A percentile compares a stretch with the other conserved stretches of the same genome.
These are phyloP conservation scores for Drosophila imparisetae DNA, from an alignment of 2,888 invertebrate genomes.

Conservation along the genomic window DNA sequence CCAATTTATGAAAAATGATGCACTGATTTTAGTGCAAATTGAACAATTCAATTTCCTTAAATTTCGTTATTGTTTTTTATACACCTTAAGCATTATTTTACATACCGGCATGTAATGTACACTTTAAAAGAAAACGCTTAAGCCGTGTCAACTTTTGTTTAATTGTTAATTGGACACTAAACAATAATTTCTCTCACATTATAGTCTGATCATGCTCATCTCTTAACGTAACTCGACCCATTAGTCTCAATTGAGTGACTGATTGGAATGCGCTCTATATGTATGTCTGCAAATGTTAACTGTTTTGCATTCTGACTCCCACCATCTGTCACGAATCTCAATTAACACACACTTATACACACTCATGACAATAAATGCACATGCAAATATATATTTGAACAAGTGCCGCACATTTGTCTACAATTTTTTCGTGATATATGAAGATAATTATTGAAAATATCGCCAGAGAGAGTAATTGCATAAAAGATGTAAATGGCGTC, in stretches of 20 bases:
- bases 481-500: background rate
- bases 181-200: conserved; percentile 14
- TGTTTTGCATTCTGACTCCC: background rate
- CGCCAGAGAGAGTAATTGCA: conserved; percentile 42
- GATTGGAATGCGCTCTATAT: conserved; percentile 3
- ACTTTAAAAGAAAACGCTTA: background rate
- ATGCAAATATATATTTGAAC: conserved; percentile 1
- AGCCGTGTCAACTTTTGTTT: background rate
- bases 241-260: conserved; percentile 63
- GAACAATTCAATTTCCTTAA: background rate
- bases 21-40: background rate
- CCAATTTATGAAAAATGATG: background rate
- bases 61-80: background rate
- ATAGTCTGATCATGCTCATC: conserved; percentile 21
- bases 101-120: background rate
- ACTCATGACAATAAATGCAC: background rate
- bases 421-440: conserved; percentile 66
- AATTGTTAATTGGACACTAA: conserved; percentile 13
- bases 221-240: conserved; percentile 32
- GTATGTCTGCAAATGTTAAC: conserved; percentile 15
- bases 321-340: conserved; percentile 14
- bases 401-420: conserved; percentile 43
- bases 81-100: background rate
- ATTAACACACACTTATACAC: conserved; percentile 53
- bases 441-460: conserved; percentile 71